A percentile compares a stretch with the other conserved stretches of the same genome.
phyloP scores from a whole-genome alignment of 2,888 invertebrate genomes.

The Cactoblastis cactorum region DNA sequence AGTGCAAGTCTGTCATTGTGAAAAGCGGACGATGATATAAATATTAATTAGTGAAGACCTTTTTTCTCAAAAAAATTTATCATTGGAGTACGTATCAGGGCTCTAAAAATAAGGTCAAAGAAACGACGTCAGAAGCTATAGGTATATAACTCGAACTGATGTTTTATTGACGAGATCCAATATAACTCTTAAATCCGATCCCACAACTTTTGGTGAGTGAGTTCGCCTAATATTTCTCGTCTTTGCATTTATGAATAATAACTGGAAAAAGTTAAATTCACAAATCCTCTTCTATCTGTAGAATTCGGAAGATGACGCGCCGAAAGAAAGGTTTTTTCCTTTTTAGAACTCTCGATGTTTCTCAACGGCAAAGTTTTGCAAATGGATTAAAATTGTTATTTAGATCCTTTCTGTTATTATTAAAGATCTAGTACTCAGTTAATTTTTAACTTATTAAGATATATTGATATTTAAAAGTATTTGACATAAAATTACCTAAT shows the following conservation, averaged over 20 bases:
- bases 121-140: neutral
- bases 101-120: neutral
- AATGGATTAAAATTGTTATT: slow-evolving; percentile 45
- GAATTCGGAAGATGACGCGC: slow-evolving; percentile 61
- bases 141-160: slow-evolving; percentile 31
- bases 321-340: slow-evolving; percentile 41
- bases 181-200: slow-evolving; percentile 51
- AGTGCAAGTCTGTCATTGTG: no score
- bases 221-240: slow-evolving; percentile 62
- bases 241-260: slow-evolving; percentile 77
- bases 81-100: no score
- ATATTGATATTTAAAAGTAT: no score
- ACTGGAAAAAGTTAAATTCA: slow-evolving; percentile 68
- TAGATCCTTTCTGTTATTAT: slow-evolving; percentile 13
- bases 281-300: slow-evolving; percentile 62
- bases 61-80: neutral
- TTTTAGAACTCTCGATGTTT: slow-evolving; percentile 41
- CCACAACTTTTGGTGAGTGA: slow-evolving; percentile 57
- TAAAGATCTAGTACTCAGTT: neutral
- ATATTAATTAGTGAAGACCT: no score
- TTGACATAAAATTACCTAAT: no score
- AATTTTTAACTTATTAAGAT: no score
- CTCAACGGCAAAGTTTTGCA: slow-evolving; percentile 40
- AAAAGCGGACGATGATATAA: no score
- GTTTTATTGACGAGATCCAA: slow-evolving; percentile 50